These are phyloP conservation scores for Hymenopus coronatus DNA, from an alignment of 2,888 invertebrate genomes.

Conservation along the genomic window DNA sequence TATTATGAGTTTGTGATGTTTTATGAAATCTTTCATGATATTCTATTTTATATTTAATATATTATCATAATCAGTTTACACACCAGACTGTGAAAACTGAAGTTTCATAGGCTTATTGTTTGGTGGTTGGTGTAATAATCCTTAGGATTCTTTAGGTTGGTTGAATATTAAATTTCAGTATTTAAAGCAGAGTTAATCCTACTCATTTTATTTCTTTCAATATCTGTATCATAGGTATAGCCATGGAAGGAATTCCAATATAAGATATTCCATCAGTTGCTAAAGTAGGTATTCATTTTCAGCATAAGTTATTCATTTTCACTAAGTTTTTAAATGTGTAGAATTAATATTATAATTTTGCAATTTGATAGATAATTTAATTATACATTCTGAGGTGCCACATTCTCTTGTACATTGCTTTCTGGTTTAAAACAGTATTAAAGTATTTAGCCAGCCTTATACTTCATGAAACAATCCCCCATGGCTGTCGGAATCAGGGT, in stretches of 20 bases:
- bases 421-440: not conserved
- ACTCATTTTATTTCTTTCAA: not conserved
- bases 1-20: not conserved
- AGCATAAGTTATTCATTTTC: not conserved
- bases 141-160: not conserved
- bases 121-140: slow-evolving; percentile 12
- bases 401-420: not conserved
- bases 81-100: not conserved
- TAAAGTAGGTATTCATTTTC: not conserved
- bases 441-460: slow-evolving; percentile 1
- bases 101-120: not conserved
- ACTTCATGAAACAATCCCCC: slow-evolving; percentile 3
- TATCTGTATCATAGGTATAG: not conserved
- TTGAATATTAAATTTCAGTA: not conserved
- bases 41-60: not conserved
- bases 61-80: not conserved
- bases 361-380: not conserved
- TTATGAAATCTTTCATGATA: not conserved
- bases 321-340: not conserved
- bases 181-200: not conserved
- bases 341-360: not conserved
- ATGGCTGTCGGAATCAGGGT: slow-evolving; percentile 28
- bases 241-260: not conserved
- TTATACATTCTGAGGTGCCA: not conserved
- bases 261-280: not conserved